A percentile compares a stretch with the other conserved stretches of the same genome.
phyloP scores from a whole-genome alignment of 2,888 invertebrate species.

The Torymus auratus region DNA sequence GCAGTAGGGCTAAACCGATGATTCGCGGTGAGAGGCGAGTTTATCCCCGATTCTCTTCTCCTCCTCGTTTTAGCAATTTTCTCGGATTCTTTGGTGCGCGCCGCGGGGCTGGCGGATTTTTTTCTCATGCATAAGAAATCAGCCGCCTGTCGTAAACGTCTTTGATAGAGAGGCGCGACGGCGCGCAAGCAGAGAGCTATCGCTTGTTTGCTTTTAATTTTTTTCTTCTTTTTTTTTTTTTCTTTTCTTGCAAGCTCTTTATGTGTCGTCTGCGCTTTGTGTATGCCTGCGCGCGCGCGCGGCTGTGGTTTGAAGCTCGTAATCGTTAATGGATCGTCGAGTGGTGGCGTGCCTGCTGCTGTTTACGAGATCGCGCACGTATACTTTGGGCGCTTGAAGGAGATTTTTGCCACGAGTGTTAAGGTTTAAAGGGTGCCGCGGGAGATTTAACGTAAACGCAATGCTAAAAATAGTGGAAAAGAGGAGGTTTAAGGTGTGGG shows the following conservation, averaged over 20 bases:
- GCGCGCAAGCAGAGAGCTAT: conserved; percentile 13
- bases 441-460: too few species aligned
- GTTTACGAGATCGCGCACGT: neutral
- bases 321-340: conserved; percentile 44
- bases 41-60: conserved; percentile 7
- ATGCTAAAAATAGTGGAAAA: too few species aligned
- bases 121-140: conserved; percentile 44
- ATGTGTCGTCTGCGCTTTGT: neutral
- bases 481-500: too few species aligned
- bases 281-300: too few species aligned
- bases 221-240: conserved; percentile 36
- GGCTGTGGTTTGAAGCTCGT: neutral
- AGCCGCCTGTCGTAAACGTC: conserved; percentile 24
- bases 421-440: neutral
- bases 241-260: conserved; percentile 22
- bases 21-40: neutral
- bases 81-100: too few species aligned
- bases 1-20: conserved; percentile 21
- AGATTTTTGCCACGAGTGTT: neutral
- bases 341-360: conserved; percentile 27
- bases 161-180: conserved; percentile 23
- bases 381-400: neutral
- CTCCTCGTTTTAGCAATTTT: neutral
- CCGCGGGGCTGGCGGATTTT: neutral
- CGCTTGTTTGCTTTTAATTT: conserved; percentile 50